Evolutionary conservation across 2,888 invertebrate species (phyloP).

Genomic region (Eupithecia pulchellata): DNA sequence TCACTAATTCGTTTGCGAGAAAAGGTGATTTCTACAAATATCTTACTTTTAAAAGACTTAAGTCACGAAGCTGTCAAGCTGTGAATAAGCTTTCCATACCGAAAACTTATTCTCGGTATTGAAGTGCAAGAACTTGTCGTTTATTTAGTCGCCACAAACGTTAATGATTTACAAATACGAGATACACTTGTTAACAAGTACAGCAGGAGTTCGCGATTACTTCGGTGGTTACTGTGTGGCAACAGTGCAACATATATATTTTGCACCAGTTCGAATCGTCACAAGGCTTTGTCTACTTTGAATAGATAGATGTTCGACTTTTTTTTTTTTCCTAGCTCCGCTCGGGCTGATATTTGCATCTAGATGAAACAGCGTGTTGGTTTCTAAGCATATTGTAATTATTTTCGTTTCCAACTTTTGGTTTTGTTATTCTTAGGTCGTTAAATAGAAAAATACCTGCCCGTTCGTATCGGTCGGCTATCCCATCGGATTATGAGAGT

Average conservation of each 20-base stretch:
- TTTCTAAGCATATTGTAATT: background rate
- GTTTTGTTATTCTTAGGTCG: background rate
- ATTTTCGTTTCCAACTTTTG: background rate
- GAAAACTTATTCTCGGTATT: background rate
- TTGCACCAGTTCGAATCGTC: background rate
- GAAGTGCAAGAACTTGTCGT: background rate
- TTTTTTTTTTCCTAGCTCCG: background rate
- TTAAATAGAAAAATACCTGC: background rate
- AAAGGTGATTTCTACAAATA: background rate
- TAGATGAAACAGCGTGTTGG: background rate
- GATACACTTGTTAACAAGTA: slow-evolving; percentile 24
- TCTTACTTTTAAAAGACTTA: background rate
- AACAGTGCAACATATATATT: slow-evolving; percentile 20
- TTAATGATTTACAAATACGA: slow-evolving; percentile 14
- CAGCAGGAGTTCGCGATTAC: slow-evolving; percentile 30
- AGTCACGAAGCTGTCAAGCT: background rate
- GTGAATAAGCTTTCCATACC: background rate
- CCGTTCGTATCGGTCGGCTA: background rate
- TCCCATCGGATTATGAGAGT: background rate
- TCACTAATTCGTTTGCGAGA: background rate
- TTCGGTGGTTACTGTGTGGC: slow-evolving; percentile 19
- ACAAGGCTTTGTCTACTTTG: background rate
- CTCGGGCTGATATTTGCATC: background rate
- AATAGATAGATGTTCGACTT: background rate
- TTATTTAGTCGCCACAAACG: background rate